Conservation (phyloP, 2,888 invertebrate genomes). For the Scaptomyza parva region DNA sequence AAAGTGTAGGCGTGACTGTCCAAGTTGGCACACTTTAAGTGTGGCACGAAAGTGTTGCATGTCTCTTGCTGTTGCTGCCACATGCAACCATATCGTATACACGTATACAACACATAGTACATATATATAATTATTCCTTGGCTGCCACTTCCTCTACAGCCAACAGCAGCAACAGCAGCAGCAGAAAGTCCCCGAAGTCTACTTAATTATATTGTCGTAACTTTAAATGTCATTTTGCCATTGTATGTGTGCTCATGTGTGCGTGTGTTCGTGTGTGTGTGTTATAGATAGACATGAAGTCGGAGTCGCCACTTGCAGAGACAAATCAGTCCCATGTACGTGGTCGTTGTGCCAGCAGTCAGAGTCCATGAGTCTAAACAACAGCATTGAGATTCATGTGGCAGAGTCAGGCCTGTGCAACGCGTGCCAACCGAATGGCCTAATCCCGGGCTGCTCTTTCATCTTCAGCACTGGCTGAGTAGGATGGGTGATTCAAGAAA, state of each 20-base stretch:
- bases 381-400: slow-evolving; percentile 77
- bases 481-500: slow-evolving; percentile 52
- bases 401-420: slow-evolving; percentile 44
- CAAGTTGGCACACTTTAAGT: slow-evolving; percentile 55
- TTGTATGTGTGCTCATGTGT: slow-evolving; percentile 66
- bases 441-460: slow-evolving; percentile 65
- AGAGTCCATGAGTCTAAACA: slow-evolving; percentile 34
- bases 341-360: slow-evolving; percentile 41
- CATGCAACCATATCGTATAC: neutral
- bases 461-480: no score
- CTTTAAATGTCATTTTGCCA: slow-evolving; percentile 80
- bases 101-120: neutral
- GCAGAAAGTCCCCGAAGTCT: slow-evolving; percentile 72
- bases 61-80: slow-evolving; percentile 40
- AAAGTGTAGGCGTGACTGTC: slow-evolving; percentile 67
- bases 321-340: slow-evolving; percentile 68
- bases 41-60: slow-evolving; percentile 66
- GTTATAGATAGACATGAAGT: slow-evolving; percentile 30
- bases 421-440: slow-evolving; percentile 61
- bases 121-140: slow-evolving; percentile 73
- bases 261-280: slow-evolving; percentile 48
- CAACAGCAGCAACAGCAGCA: slow-evolving; percentile 30
- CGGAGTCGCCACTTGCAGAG: slow-evolving; percentile 38
- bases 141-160: slow-evolving; percentile 35
- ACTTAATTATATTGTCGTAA: slow-evolving; percentile 82